These are phyloP conservation scores for Eurypyga helias DNA, from an alignment of 2,113 vertebrate genomes.

Conservation along the genomic window DNA sequence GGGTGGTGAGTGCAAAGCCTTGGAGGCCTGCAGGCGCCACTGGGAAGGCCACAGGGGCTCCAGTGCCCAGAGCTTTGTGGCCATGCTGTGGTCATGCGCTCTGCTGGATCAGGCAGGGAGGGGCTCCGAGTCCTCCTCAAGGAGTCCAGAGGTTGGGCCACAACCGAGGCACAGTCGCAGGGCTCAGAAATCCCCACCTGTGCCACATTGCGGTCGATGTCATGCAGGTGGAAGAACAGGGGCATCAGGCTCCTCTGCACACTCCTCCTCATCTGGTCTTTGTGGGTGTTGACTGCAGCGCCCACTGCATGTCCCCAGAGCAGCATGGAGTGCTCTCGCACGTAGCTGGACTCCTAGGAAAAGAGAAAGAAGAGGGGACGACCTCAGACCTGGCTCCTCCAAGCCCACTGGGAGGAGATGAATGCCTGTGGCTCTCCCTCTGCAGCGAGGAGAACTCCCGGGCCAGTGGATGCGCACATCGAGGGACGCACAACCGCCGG, in stretches of 20 bases:
- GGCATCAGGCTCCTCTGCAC: neutral
- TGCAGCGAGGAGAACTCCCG: neutral
- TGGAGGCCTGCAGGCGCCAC: too few relatives aligned
- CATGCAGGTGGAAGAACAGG: neutral
- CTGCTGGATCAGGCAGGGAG: neutral
- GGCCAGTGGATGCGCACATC: accelerated
- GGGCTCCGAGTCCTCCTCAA: neutral
- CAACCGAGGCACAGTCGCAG: neutral
- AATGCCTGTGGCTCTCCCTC: neutral
- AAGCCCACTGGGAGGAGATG: neutral
- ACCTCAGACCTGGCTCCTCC: neutral
- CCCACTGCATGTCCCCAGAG: neutral
- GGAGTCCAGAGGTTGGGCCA: neutral
- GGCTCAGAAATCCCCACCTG: neutral
- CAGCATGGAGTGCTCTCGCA: neutral
- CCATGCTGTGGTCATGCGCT: neutral
- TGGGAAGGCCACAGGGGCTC: neutral
- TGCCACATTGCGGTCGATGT: neutral
- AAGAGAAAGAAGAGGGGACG: neutral
- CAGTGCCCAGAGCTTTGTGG: neutral
- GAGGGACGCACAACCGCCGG: neutral
- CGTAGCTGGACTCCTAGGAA: neutral
- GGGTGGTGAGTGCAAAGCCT: neutral
- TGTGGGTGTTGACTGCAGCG: too few relatives aligned
- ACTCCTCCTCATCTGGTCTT: neutral